Evolutionary conservation across 1,140 invertebrate species (phyloP), one percentile per base, ranked within the genome.

Genomic region (Gryon sp.): DNA sequence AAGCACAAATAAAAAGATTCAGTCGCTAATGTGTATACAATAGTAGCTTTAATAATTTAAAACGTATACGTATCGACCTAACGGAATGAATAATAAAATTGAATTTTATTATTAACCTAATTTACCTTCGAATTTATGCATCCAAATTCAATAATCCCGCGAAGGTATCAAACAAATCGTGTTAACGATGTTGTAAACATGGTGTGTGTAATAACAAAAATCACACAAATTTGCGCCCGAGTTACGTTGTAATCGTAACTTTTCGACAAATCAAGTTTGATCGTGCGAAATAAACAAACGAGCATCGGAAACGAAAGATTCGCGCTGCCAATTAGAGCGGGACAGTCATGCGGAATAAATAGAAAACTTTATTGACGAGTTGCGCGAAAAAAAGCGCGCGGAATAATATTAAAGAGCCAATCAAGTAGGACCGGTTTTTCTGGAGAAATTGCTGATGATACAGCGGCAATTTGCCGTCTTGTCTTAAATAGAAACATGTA

Each of bases 241-340:
- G n/a, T n/a, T n/a, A n/a, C 22, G 22, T 3, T 24, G 7, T 7
- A 24, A 24, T 24, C 18, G 30, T 34, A 38, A 52, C 32, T 52
- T 52, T 24, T 36, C n/a, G 41, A 46, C 45, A 30, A 52, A 63
- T 41, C 34, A 15, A 14, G 12, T 4, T 0, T 1, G 14, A 32
- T 41, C 34, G 59, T 38, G 15, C 15, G 2, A 9, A 24, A 65
- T 68, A 38, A 46, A 68, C 41, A 50, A 66, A 46, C 38, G 16
- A 6, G n/a, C 11, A 22, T 40, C 24, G 59, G 20, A 65, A 52
- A 28, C 38, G 24, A 26, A 53, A 43, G 9, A 24, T n/a, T 46
- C 41, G 18, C 43, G 30, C 43, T 38, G 68, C 48, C 57, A 72
- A 72, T 72, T 62, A 62, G 68, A 43, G 65, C 45, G 53, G 32